A percentile compares a stretch with the other conserved stretches of the same genome.
Conservation (phyloP, 2,113 vertebrate species). For the Colius striatus region DNA sequence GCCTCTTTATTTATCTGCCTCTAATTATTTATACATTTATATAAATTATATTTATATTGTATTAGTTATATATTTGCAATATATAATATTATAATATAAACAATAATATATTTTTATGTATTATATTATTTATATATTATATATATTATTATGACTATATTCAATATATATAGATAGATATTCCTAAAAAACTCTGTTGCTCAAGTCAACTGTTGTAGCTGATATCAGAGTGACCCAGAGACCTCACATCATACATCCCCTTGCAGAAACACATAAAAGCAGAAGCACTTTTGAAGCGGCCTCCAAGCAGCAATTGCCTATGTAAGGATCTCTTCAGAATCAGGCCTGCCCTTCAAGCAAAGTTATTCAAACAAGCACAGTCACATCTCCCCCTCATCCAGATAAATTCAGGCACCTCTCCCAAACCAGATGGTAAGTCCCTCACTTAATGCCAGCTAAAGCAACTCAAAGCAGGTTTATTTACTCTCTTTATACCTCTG, state of each 20-base stretch:
- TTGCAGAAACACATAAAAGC: background rate
- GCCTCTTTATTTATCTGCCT: too few species aligned
- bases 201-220: background rate
- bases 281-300: background rate
- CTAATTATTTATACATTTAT: too few species aligned
- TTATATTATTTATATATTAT: too few species aligned
- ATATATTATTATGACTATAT: too few species aligned
- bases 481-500: background rate
- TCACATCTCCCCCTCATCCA: background rate
- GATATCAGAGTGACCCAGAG: background rate
- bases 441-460: background rate
- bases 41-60: too few species aligned
- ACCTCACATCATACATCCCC: too few species aligned
- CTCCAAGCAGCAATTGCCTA: fast-evolving
- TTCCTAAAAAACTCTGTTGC: background rate
- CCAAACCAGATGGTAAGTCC: background rate
- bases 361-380: background rate
- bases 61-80: too few species aligned
- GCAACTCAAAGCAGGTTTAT: background rate
- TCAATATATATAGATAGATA: too few species aligned
- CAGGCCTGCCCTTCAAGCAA: background rate
- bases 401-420: background rate
- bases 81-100: too few species aligned
- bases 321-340: too few species aligned
- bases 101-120: too few species aligned